These are phyloP conservation scores for Meloidogyne floridensis DNA, from an alignment of 1,140 invertebrate genomes.

Conservation along the genomic window DNA sequence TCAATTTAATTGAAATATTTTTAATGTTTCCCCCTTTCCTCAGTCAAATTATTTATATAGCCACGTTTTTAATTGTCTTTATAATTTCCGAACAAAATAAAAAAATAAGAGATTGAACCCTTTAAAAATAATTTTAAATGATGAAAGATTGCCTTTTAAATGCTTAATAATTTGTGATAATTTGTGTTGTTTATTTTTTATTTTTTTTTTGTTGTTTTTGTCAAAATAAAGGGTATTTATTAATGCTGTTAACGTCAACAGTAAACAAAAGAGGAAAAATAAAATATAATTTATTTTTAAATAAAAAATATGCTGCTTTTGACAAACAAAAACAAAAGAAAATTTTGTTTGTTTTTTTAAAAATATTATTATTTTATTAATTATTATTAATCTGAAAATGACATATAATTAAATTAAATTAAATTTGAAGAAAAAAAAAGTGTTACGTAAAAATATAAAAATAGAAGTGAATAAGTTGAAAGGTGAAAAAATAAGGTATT, in stretches of 20 bases:
- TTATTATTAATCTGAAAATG: neutral
- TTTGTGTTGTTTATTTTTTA: neutral
- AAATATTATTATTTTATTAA: neutral
- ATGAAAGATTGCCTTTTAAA: conserved; percentile 1
- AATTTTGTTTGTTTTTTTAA: neutral
- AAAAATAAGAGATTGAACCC: neutral
- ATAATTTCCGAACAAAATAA: neutral
- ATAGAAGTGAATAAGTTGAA: too few relatives aligned
- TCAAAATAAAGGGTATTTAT: conserved; percentile 10
- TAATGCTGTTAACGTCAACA: neutral
- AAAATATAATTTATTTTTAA: neutral
- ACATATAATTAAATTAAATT: neutral
- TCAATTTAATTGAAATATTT: too few relatives aligned
- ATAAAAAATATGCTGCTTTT: too few relatives aligned
- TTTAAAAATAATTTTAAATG: neutral
- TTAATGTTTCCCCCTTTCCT: too few relatives aligned
- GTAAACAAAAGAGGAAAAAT: neutral
- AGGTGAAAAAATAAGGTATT: too few relatives aligned
- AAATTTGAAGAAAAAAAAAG: neutral
- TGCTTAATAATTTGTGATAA: neutral
- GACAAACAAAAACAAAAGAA: too few relatives aligned
- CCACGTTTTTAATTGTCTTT: neutral
- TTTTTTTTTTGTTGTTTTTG: neutral
- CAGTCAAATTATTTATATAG: too few relatives aligned
- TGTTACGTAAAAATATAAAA: too few relatives aligned